Evolutionary conservation across 2,888 invertebrate genomes (phyloP), one percentile per base, ranked within the genome.

Genomic region (Fragum whitleyi): DNA sequence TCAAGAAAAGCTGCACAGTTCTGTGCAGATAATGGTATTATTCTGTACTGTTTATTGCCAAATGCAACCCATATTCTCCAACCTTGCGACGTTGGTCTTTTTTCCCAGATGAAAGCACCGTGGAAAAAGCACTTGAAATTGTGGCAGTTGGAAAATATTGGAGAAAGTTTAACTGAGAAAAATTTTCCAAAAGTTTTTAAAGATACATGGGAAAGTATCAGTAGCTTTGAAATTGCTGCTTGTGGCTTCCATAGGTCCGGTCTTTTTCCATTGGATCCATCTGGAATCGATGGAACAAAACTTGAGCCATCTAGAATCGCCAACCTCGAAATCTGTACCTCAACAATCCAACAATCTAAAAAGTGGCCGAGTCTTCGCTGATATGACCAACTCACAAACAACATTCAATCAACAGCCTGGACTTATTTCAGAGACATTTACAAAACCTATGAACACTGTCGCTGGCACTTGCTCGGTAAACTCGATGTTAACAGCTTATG

Each of bases 121-220:
- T 86, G 86, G 86, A 77, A 72, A 36, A 39, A 61, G 11, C 6
- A 53, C 21, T 77, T 86, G 3, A 79, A 74, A 51, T 14, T 36
- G 14, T 86, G 76, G 77, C 81, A 86, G n/a, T n/a, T 76, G 14
- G 69, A 75, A 59, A 53, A 86, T 42, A 29, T 72, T 28, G 79
- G 81, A 1, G 47, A 81, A 71, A 9, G 14, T 19, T n/a, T 83
- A 3, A 83, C 81, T 0, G 81, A 80, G 42, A 21, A 32, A 16
- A n/a, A 57, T 1, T 81, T 81, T 57, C 72, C 83, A 16, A 21
- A 19, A n/a, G 77, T 81, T 3, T 79, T 85, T 32, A 80, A 80
- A 28, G 6, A 16, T 26, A 62, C 79, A 16, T 82, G 79, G 78
- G 62, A 61, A n/a, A 23, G 5, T 9, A 70, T 77, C 26, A 70